Percentiles rank a stretch among this genome's conserved stretches.
Evolutionary conservation across 1,140 invertebrate genomes (phyloP).

Genomic region (Popillia japonica): DNA sequence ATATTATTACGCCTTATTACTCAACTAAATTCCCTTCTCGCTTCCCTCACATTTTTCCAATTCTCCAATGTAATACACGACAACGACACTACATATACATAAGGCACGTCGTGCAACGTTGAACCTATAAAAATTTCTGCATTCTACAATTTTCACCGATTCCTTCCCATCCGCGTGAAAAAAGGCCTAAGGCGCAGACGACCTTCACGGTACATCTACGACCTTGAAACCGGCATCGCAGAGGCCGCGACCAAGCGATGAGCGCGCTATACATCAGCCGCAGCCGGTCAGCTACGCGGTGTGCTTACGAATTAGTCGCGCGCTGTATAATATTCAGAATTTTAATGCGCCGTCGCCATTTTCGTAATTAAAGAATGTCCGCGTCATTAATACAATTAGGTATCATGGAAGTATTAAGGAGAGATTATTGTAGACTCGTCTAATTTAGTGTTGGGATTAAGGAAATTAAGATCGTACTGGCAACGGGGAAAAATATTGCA

Average conservation of each 20-base stretch:
- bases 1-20: too few relatives aligned
- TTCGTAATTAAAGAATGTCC: slow-evolving; percentile 6
- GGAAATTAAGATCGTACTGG: too few relatives aligned
- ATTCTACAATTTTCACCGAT: neutral
- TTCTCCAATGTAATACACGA: too few relatives aligned
- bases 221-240: slow-evolving; percentile 1
- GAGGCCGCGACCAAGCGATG: neutral
- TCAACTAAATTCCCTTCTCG: too few relatives aligned
- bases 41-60: too few relatives aligned
- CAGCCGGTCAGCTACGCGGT: neutral
- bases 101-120: neutral
- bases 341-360: neutral
- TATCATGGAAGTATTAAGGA: neutral
- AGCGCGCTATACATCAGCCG: neutral
- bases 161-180: neutral
- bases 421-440: neutral
- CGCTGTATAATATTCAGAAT: neutral
- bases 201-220: slow-evolving; percentile 13
- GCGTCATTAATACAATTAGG: slow-evolving; percentile 6
- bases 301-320: slow-evolving; percentile 3
- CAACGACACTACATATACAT: too few relatives aligned
- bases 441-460: neutral
- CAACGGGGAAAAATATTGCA: too few relatives aligned
- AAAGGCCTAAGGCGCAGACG: slow-evolving; percentile 3
- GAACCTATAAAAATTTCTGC: neutral